These are phyloP conservation scores for Azorinus chamasolen DNA, from an alignment of 2,888 invertebrate species.

Conservation along the genomic window DNA sequence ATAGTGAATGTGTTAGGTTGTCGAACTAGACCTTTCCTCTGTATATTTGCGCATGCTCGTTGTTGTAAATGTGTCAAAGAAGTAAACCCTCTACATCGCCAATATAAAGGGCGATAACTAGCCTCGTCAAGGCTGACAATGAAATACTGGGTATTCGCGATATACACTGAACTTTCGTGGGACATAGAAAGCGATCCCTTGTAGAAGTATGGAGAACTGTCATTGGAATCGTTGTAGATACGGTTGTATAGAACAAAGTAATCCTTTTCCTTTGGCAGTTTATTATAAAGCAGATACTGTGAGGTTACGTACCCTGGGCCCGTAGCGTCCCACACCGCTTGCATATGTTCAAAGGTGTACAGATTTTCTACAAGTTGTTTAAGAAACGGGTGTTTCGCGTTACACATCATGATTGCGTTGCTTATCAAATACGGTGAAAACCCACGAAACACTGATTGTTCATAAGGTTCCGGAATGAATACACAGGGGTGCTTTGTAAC, in stretches of 20 bases:
- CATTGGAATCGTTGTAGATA: not conserved
- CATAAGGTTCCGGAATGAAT: slow-evolving; percentile 77
- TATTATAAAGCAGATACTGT: slow-evolving; percentile 14
- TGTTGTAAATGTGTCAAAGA: slow-evolving; percentile 12
- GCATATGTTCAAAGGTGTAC: slow-evolving; percentile 14
- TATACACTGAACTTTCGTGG: slow-evolving; percentile 23
- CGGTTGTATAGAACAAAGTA: slow-evolving; percentile 14
- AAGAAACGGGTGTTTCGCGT: slow-evolving; percentile 75
- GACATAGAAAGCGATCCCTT: slow-evolving; percentile 22
- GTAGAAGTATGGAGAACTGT: slow-evolving; percentile 28
- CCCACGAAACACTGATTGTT: slow-evolving; percentile 73
- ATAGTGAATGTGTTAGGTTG: slow-evolving; percentile 14
- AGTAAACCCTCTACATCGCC: slow-evolving; percentile 14
- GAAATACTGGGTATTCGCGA: slow-evolving; percentile 35
- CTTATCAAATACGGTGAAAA: slow-evolving; percentile 73
- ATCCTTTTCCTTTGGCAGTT: slow-evolving; percentile 11
- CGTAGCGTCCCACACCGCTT: slow-evolving; percentile 18
- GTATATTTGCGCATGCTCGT: slow-evolving; percentile 15
- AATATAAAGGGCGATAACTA: slow-evolving; percentile 9
- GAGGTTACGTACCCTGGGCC: slow-evolving; percentile 27
- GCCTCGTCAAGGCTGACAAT: slow-evolving; percentile 10
- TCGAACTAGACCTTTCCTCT: slow-evolving; percentile 12
- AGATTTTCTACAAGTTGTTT: slow-evolving; percentile 49
- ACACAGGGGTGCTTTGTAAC: slow-evolving; percentile 72
- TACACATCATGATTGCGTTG: slow-evolving; percentile 78